phyloP scores from a whole-genome alignment of 2,113 vertebrate species.

The Butorides virescens region DNA sequence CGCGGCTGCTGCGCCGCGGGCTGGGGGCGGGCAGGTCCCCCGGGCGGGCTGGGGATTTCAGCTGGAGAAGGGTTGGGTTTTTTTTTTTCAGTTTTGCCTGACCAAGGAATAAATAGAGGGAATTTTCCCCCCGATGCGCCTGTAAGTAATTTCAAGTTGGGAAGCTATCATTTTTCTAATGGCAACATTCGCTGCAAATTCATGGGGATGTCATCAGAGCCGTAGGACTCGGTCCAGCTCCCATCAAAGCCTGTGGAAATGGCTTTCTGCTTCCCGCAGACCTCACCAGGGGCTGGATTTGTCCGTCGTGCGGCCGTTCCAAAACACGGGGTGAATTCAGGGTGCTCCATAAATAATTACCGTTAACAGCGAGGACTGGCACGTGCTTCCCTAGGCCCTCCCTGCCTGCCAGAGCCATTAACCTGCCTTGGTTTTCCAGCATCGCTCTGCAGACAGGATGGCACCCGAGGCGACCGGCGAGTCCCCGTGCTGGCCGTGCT shows the following conservation, averaged over 20 bases:
- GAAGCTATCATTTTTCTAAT: neutral
- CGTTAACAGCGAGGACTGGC: neutral
- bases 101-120: neutral
- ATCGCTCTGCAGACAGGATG: neutral
- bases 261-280: neutral
- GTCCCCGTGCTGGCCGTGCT: neutral
- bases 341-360: neutral
- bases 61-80: neutral
- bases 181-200: neutral
- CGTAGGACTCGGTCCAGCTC: neutral
- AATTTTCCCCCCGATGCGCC: neutral
- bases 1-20: rapidly evolving
- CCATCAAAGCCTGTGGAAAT: neutral
- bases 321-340: neutral
- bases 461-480: rapidly evolving
- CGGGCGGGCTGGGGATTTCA: neutral
- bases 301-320: neutral
- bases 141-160: neutral
- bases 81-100: neutral
- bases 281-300: neutral
- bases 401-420: neutral
- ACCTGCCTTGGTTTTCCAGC: neutral
- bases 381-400: neutral
- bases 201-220: neutral
- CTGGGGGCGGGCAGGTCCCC: neutral